Evolutionary conservation across 2,888 invertebrate genomes (phyloP).

Genomic region (Sarcophaga variegata): DNA sequence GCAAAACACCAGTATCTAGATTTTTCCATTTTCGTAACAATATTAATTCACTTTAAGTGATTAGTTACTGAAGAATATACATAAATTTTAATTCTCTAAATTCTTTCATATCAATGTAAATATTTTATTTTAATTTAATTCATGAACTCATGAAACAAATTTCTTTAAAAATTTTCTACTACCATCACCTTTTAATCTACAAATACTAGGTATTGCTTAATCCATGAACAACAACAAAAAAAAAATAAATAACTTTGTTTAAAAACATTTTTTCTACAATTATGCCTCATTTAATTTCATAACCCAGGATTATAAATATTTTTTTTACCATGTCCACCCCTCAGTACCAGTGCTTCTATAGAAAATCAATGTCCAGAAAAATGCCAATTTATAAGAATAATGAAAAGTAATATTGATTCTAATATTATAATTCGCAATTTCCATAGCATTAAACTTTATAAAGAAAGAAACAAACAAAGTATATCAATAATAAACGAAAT

Average conservation of each 20-base stretch:
- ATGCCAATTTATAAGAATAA: neutral
- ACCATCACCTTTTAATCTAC: no score
- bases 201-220: no score
- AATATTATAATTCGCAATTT: constrained; percentile 45
- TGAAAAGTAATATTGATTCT: constrained; percentile 44
- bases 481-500: neutral
- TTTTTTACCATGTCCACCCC: neutral
- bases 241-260: neutral
- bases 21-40: no score
- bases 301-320: neutral
- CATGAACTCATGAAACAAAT: no score
- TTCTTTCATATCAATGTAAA: no score
- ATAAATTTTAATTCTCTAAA: no score
- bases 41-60: no score
- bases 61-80: no score
- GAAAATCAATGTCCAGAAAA: neutral
- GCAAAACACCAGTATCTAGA: no score
- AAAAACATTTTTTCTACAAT: constrained; percentile 17
- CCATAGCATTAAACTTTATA: constrained; percentile 48
- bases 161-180: no score
- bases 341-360: neutral
- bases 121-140: no score
- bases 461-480: constrained; percentile 19
- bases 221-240: neutral
- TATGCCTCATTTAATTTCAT: constrained; percentile 14